A percentile compares a stretch with the other conserved stretches of the same genome.
Conservation (phyloP, 1,140 invertebrate genomes). For the Eriocheir sinensis region DNA sequence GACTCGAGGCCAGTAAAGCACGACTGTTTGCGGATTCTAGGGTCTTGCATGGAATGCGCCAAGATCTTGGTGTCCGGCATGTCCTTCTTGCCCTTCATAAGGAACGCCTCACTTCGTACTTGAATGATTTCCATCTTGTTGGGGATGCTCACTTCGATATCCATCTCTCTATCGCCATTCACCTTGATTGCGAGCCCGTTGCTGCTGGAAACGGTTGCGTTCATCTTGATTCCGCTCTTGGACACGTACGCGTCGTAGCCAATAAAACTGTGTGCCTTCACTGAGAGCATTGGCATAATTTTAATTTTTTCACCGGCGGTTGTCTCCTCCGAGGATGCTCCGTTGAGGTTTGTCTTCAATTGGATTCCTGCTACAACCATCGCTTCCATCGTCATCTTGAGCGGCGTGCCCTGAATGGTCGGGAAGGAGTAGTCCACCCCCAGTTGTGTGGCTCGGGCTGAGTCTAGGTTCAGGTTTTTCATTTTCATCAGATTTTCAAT, state of each 20-base stretch:
- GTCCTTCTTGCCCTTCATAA: not conserved
- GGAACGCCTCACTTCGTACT: conserved; percentile 34
- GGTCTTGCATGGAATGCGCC: conserved; percentile 36
- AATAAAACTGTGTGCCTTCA: conserved; percentile 55
- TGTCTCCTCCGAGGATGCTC: not conserved
- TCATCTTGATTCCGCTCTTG: conserved; percentile 46
- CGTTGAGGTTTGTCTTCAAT: conserved; percentile 34
- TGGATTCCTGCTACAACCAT: conserved; percentile 49
- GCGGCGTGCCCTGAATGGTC: conserved; percentile 59
- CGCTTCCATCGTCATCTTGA: conserved; percentile 36
- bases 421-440: conserved; percentile 57
- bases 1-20: conserved; percentile 40
- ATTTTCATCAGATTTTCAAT: not conserved
- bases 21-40: not conserved
- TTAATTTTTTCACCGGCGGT: not conserved
- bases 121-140: conserved; percentile 61
- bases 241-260: conserved; percentile 48
- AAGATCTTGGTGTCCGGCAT: conserved; percentile 26
- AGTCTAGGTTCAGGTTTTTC: conserved; percentile 15
- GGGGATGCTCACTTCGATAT: conserved; percentile 51
- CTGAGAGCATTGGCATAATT: conserved; percentile 42
- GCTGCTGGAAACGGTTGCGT: not conserved
- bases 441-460: conserved; percentile 29
- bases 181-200: conserved; percentile 41
- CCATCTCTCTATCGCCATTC: not conserved